Conservation (phyloP, 1,140 invertebrate species). For the Cepaea nemoralis region DNA sequence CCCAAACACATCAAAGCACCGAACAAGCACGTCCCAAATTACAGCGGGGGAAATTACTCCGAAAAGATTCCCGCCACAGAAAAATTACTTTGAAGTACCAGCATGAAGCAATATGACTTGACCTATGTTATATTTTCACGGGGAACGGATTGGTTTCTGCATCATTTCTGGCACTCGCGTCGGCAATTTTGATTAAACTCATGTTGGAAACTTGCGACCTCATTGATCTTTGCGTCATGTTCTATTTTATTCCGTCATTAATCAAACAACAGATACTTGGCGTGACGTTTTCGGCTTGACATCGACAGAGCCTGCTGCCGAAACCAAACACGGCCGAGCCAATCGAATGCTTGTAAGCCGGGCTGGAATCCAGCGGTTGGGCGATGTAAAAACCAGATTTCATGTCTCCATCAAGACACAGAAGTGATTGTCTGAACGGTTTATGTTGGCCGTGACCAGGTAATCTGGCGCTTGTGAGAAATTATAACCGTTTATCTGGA, state of each 20-base stretch:
- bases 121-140: neutral
- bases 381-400: conserved; percentile 15
- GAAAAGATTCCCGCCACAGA: neutral
- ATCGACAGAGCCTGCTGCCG: neutral
- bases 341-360: conserved; percentile 11
- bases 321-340: conserved; percentile 7
- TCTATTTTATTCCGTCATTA: conserved; percentile 5
- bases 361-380: neutral
- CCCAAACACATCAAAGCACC: neutral
- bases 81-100: conserved; percentile 12
- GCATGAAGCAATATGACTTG: neutral
- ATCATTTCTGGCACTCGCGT: neutral
- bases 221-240: neutral
- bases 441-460: neutral
- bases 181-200: conserved; percentile 13
- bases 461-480: conserved; percentile 8
- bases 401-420: neutral
- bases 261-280: neutral
- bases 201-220: neutral
- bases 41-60: neutral
- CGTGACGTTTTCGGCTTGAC: neutral
- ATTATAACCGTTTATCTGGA: neutral
- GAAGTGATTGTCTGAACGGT: neutral
- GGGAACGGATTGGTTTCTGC: neutral
- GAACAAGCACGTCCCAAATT: neutral